Base-by-base conservation (phyloP, 2,113 vertebrate genomes). In the Turnix velox region DNA sequence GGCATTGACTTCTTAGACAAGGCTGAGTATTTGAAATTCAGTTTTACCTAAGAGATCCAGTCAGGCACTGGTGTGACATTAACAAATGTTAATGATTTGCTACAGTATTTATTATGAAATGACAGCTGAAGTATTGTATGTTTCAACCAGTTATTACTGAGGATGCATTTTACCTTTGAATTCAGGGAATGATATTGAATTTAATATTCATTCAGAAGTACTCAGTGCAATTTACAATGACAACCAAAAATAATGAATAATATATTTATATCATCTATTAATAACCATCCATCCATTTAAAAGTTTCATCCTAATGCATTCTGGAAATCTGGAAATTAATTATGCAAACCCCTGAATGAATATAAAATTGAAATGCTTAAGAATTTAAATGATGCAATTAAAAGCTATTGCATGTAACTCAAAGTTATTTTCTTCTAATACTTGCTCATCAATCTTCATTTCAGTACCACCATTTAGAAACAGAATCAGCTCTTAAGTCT, bases 191-290 rank as follows among this genome's bases (percentile, higher is more conserved):
- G 59, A 69, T 91, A 45, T 90, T 82, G 63, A 94, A 95, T 96
- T 90, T 90, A 84, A 74, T 91, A 82, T 92, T 92, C 18, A 55
- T 77, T 95, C 88, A 95, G 51, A 94, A 68, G 55, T 85, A 86
- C 39, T 90, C 1, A 1, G 52, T 81, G 57, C 91, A 92, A 94
- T 96, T 96, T 95, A 94, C 82, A 89, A 69, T 94, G 95, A 94
- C 96, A 97, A 91, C 73, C 39, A 80, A 96, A 96, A 92, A 92
- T 90, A 96, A 94, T 96, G 85, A 97, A 96, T 96, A 96, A 97
- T 97, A 91, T 96, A 96, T 97, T 96, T 93, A 79, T 87, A 93
- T 93, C 69, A 94, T 94, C 79, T 79, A 96, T 95, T 96, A 96
- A 96, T 95, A 97, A 95, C 92, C 74, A 92, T 84, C 75, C 92